Base-by-base conservation (phyloP, 2,797 vertebrate species). In the Manis javanica region DNA sequence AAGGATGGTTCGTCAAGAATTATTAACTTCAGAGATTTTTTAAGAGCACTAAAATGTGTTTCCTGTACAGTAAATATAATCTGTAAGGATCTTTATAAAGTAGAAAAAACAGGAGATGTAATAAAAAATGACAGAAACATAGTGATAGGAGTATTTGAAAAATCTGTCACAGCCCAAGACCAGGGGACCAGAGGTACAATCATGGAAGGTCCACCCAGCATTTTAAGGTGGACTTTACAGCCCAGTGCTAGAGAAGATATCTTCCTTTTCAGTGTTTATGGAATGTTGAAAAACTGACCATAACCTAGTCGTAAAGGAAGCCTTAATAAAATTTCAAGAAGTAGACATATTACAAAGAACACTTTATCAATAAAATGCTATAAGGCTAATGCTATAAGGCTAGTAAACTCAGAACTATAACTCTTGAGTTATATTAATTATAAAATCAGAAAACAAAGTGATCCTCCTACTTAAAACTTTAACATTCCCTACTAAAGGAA, bases 371-470 rank as follows among this genome's bases (percentile, higher is more conserved):
- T 91, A 75, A 31, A 91, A 3, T 92, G 7, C 34, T 88, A 24
- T 94, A 74, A 91, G 88, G 39, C 31, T 77, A 69, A 3, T 92
- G 7, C 34, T 88, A 24, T 94, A 69, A 91, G 88, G 39, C 31
- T 77, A 75, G 29, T 59, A 83, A 86, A 46, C 46, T 46, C 46
- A 46, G 46, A 46, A 46, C 46, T 46, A 1, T 46, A 46, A 46
- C 46, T 46, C 46, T 46, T 46, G 46, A 46, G 46, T 46, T 46
- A 46, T 46, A 46, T 51, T 69, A 49, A 61, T 81, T 79, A 46
- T 69, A 72, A 91, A 71, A 39, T 86, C 14, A 87, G 59, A 89
- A 95, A 94, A 86, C 34, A 93, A 87, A 94, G 34, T 57, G 34
- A 77, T 37, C 46, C 9, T 77, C 93, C 15, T 37, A 74, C 42